Evolutionary conservation across 2,797 vertebrate species (phyloP).

Genomic region (Melanotaenia maccullochi): DNA sequence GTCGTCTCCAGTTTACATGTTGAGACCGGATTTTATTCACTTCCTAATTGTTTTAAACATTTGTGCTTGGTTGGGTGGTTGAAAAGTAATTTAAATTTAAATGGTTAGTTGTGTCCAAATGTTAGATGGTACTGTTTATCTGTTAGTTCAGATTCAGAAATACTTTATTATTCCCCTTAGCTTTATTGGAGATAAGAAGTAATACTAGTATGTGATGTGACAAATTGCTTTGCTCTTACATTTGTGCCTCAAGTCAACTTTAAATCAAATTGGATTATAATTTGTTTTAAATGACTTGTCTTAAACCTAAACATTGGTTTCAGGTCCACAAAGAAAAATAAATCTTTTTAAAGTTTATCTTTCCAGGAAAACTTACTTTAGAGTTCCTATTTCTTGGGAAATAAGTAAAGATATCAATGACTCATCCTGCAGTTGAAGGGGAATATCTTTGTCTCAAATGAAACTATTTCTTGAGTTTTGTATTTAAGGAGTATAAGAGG

Average conservation of each 20-base stretch:
- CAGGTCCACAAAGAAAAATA: background rate
- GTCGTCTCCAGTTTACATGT: no score
- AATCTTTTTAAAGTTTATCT: background rate
- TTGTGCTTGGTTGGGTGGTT: no score
- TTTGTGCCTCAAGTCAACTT: background rate
- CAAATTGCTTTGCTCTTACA: no score
- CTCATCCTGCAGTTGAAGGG: background rate
- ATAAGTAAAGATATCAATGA: background rate
- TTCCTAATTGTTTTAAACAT: no score
- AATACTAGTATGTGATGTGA: no score
- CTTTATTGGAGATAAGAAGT: no score
- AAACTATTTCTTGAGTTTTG: background rate
- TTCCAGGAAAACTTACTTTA: background rate
- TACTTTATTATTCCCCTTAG: no score
- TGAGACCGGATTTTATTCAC: no score
- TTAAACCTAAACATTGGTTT: background rate
- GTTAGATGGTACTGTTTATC: background rate
- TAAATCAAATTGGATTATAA: background rate
- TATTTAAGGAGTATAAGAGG: no score
- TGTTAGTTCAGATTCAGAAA: no score
- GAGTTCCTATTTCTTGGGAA: background rate
- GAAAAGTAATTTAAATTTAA: background rate
- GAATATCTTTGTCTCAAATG: background rate
- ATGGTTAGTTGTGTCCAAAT: background rate
- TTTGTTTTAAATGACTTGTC: background rate